Base-by-base conservation (phyloP, 2,113 vertebrate species). In the Rhipidura dahli region DNA sequence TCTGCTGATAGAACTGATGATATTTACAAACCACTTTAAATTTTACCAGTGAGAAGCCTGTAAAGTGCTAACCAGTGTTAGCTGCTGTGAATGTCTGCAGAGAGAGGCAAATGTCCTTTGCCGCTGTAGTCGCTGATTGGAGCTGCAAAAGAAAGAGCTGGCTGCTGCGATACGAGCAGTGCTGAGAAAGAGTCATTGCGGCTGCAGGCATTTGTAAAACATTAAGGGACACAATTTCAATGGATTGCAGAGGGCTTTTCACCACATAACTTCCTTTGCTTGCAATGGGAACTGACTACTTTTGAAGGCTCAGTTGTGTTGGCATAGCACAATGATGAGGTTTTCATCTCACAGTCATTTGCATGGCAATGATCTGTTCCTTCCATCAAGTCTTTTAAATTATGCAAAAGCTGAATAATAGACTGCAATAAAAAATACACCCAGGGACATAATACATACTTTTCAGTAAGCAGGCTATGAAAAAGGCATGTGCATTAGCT, bases 341-440 rank as follows among this genome's bases (percentile, higher is more conserved):
- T 88, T 95, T 95, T 92, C 56, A 87, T 93, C 76, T 90, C 86
- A 65, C 40, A 49, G 86, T 81, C 71, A 83, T 90, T 86, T 88
- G 60, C 87, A 82, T 64, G 70, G 69, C 77, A 92, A 37, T 94
- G 69, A 91, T 89, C 72, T 89, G 13, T 89, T 90, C 56, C 56
- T 90, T 95, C 80, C 73, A 87, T 77, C 18, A 75, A 79, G 61
- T 79, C 57, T 79, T 95, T 30, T 69, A 69, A 94, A 93, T 92
- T 63, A 82, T 79, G 53, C 51, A 70, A 88, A 92, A 83, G 57
- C 7, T 59, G 64, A 85, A 71, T 89, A 93, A 91, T 72, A 65
- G 77, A 82, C 40, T 71, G 54, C 45, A 82, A 82, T 87, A 69
- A 89, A 92, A 94, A 78, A 53, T 85, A 84, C 35, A 89, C 11